phyloP scores from a whole-genome alignment of 2,113 vertebrate genomes.

The Tricholaema leucomelas region DNA sequence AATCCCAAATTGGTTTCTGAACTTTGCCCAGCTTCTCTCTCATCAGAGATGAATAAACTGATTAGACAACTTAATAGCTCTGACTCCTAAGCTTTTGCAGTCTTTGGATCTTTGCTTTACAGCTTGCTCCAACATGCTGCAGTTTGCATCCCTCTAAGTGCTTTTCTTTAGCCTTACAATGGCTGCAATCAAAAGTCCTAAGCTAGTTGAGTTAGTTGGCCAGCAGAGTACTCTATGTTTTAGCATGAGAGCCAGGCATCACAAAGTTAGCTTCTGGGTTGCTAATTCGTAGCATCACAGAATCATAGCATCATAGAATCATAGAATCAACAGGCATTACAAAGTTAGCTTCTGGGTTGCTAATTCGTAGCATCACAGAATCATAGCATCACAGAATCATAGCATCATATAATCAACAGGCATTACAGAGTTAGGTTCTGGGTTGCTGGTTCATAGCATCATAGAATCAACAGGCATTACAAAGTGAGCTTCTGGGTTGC shows the following conservation, averaged over 20 bases:
- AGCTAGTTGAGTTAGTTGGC: not conserved
- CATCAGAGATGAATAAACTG: not conserved
- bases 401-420: too few relatives aligned
- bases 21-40: not conserved
- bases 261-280: not conserved
- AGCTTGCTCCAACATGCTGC: not conserved
- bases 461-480: too few relatives aligned
- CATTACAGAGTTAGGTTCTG: too few relatives aligned
- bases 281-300: too few relatives aligned
- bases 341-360: too few relatives aligned
- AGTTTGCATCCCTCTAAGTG: not conserved
- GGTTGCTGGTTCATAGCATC: too few relatives aligned
- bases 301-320: too few relatives aligned
- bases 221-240: not conserved
- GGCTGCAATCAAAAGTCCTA: not conserved
- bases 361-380: too few relatives aligned
- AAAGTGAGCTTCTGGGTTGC: too few relatives aligned
- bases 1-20: not conserved
- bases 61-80: not conserved
- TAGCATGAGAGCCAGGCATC: fast-evolving
- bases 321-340: too few relatives aligned
- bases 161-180: not conserved
- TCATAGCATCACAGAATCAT: too few relatives aligned
- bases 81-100: not conserved
- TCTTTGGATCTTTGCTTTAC: constrained; percentile 2